phyloP scores from a whole-genome alignment of 2,113 vertebrate genomes.

The Eleginops maclovinus region DNA sequence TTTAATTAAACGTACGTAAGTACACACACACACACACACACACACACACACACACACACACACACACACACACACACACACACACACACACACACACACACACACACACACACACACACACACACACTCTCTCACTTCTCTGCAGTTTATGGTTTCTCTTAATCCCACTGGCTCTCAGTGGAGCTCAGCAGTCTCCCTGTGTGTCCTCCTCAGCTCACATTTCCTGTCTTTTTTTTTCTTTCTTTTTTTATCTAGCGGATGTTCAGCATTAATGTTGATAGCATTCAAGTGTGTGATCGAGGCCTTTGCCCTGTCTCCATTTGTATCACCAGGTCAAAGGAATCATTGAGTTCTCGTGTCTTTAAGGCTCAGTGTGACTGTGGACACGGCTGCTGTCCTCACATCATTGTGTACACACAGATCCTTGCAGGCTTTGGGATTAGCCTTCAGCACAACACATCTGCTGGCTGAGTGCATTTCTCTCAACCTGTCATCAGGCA shows the following conservation, averaged over 20 bases:
- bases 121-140: neutral
- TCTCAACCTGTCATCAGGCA: constrained; percentile 45
- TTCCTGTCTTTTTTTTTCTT: neutral
- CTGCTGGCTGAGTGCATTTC: constrained; percentile 41
- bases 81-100: constrained; percentile 10
- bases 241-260: neutral
- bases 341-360: neutral
- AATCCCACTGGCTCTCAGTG: constrained; percentile 6
- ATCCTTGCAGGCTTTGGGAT: constrained; percentile 42
- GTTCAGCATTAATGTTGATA: neutral
- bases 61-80: neutral
- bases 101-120: constrained; percentile 6
- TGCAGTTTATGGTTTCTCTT: neutral
- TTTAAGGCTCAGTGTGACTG: neutral
- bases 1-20: neutral
- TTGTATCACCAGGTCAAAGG: constrained; percentile 22
- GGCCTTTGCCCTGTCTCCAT: neutral
- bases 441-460: constrained; percentile 30
- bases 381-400: neutral
- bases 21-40: constrained; percentile 2
- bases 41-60: constrained; percentile 8
- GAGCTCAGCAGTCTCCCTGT: constrained; percentile 11
- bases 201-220: constrained; percentile 7
- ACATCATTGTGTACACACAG: constrained; percentile 29
- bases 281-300: neutral